Percentiles rank a stretch among this genome's conserved stretches.
Evolutionary conservation across 2,888 invertebrate genomes (phyloP).

Genomic region (Lasius platythorax): DNA sequence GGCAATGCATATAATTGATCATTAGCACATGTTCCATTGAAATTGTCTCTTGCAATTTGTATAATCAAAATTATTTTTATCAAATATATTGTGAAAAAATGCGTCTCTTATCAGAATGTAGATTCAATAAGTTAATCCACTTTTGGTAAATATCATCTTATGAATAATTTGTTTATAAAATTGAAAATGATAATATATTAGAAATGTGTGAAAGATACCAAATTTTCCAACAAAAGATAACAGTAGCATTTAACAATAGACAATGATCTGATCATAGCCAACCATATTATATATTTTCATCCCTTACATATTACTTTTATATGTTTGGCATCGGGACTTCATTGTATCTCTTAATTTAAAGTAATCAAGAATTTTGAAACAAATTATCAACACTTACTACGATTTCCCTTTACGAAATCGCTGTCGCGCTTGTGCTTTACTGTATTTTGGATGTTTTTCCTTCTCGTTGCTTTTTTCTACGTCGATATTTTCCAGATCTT

Average conservation of each 20-base stretch:
- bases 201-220: neutral
- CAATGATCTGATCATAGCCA: neutral
- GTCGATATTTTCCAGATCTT: constrained; percentile 74
- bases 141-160: neutral
- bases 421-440: constrained; percentile 92
- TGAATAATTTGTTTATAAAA: constrained; percentile 4
- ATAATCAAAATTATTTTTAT: constrained; percentile 18
- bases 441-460: constrained; percentile 87
- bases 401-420: constrained; percentile 92
- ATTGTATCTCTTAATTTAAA: neutral
- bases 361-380: neutral
- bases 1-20: neutral
- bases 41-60: neutral
- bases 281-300: neutral
- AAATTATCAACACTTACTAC: constrained; percentile 81
- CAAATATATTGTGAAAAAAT: constrained; percentile 40
- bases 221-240: neutral
- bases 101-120: constrained; percentile 34
- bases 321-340: neutral
- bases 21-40: neutral
- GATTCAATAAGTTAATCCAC: constrained; percentile 50
- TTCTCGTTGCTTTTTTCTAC: constrained; percentile 77
- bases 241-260: neutral
- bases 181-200: constrained; percentile 15
- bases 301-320: neutral